A percentile compares a stretch with the other conserved stretches of the same genome.
Conservation (phyloP, 2,797 vertebrate genomes). For the Enteromius treurensis region DNA sequence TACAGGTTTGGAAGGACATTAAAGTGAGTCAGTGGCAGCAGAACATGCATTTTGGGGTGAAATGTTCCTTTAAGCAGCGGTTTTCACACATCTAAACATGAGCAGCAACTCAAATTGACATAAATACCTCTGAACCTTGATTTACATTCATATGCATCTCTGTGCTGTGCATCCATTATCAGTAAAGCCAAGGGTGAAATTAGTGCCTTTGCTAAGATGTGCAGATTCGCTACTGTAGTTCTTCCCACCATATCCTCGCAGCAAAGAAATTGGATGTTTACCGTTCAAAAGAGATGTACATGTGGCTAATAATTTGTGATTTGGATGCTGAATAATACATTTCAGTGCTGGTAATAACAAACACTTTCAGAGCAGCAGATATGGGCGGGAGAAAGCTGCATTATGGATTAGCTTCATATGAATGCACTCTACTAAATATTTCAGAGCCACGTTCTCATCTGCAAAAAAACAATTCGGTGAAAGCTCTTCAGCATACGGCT, state of each 20-base stretch:
- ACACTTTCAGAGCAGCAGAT: constrained; percentile 23
- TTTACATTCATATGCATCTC: constrained; percentile 32
- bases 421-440: constrained; percentile 59
- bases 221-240: not conserved
- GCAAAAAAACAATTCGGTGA: constrained; percentile 33
- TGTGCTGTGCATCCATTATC: constrained; percentile 15
- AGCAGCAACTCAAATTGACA: constrained; percentile 7
- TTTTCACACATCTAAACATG: constrained; percentile 3
- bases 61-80: constrained; percentile 6
- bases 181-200: constrained; percentile 33
- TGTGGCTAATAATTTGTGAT: constrained; percentile 40
- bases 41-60: not conserved
- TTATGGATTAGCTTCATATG: constrained; percentile 53
- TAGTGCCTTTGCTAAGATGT: not conserved
- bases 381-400: not conserved
- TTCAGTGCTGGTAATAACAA: constrained; percentile 49
- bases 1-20: not conserved
- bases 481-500: constrained; percentile 36
- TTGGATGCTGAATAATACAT: constrained; percentile 51
- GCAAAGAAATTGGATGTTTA: constrained; percentile 27
- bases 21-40: not conserved
- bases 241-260: not conserved
- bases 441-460: constrained; percentile 55
- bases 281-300: constrained; percentile 43
- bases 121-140: constrained; percentile 22